Evolutionary conservation across 2,113 vertebrate genomes (phyloP), one percentile per base, ranked within the genome.

Genomic region (Syngnathus floridae): DNA sequence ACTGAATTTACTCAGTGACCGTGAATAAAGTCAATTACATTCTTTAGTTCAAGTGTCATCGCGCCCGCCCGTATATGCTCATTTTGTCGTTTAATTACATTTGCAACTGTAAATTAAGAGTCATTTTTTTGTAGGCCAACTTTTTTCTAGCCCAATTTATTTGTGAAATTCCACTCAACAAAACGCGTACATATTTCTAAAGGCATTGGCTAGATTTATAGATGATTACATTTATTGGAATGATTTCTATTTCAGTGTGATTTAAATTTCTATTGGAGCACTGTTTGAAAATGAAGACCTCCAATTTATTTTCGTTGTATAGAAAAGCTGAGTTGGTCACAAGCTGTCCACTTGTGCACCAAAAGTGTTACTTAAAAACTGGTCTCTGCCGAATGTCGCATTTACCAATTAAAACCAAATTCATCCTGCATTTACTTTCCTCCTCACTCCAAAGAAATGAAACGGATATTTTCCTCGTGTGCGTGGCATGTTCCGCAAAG

Each of bases 401-500:
- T 51, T 21, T 49, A 6, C 16, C 16, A n/a, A 49, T 5, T 17
- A n/a, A 49, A 40, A 40, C 7, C 38, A 9, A 41, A 41, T 41
- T 31, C 26, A 31, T 31, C 26, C 26, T 41, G 11, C 11, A 41
- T 11, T 8, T 9, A 5, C 13, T 45, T 45, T 45, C 43, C 43
- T 45, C 4, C 43, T 41, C 40, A 8, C 6, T 51, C 17, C 6
- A 51, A 51, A n/a, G 48, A 49, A 51, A 19, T 5, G 21, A 56
- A 35, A 35, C 13, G 5, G 7, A 10, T 1, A 21, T 1, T 7
- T 56, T 56, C 54, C 14, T 56, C 0, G 13, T 56, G 26, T 56
- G 26, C 26, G 26, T 55, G 22, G 12, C 52, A 26, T 55, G 52
- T 16, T 38, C 7, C 48, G 2, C 65, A 66, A 66, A 64, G 69